Evolutionary conservation across 64 coral and sea anemone genomes (phyloP), one percentile per base, ranked within the genome.

Genomic region (Montipora sp.): DNA sequence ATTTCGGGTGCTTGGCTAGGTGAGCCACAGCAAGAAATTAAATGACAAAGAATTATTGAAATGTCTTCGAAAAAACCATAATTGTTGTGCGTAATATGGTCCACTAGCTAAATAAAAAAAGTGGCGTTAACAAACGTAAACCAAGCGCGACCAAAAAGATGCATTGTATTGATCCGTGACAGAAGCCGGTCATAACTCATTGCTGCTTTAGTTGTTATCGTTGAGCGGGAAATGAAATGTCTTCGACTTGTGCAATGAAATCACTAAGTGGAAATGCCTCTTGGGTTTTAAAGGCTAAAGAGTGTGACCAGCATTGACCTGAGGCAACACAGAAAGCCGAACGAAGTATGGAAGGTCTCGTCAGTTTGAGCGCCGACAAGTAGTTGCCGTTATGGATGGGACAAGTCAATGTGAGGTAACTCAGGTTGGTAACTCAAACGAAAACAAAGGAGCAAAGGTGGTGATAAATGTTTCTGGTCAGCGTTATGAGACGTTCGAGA

Each of bases 401-500:
- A 68, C 18, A 44, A 18, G 10, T 9, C n/a, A 14, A 67, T 4
- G 4, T 16, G 19, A 15, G 9, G 27, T 27, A 27, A 27, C 27
- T 27, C 27, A 27, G 27, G 60, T 12, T 16, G 14, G 13, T 7
- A 50, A 7, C 46, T 77, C 59, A 8, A 88, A 86, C 43, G 78
- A 69, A 72, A 73, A 83, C 58, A 53, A 58, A 16, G 95, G 93
- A 36, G 80, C 83, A 43, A 95, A 89, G 59, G 70, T 99, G 11
- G 77, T 94, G 6, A 99, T 99, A 61, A 99, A 99, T 45, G 77
- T 99, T 19, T 99, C 98, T 47, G 98, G 98, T 5, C 85, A 94
- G 19, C 89, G 94, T 15, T 99, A 96, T 66, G 98, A 99, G 79
- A 99, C 98, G 2, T 96, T 87, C 7, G 95, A 96, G 21, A 85